Base-by-base conservation (phyloP, 1,140 invertebrate species). In the Drosophila jambulina region DNA sequence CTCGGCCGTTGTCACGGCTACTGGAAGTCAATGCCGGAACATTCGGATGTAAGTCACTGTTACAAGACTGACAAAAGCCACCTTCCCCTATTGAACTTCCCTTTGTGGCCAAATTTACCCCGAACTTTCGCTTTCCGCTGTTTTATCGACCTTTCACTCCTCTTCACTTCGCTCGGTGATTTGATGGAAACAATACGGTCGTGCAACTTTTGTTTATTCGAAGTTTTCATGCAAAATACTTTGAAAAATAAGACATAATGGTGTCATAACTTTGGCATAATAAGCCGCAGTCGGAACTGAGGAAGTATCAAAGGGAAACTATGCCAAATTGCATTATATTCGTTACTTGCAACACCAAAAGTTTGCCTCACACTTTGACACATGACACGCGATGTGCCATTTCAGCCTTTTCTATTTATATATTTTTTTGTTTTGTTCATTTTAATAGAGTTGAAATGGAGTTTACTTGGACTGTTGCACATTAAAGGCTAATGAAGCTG, bases 241-340 rank as follows among this genome's bases (percentile, higher is more conserved):
- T 40, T 40, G 54, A 27, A 51, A 78, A 75, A 61, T 60, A 58
- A 53, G 63, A 82, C 69, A 69, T 82, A 67, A 72, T 72, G 53
- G 77, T 75, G 64, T 82, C 79, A 74, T 68, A 69, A 69, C 69
- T 78, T 80, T 84, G 82, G 71, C 82, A 85, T 84, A 78, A 84
- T 65, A 64, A 51, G 48, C 61, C 45, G 38, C 65, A 32, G 49
- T 67, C 61, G 67, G 57, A 77, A 78, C 75, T 78, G 67, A 68
- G 74, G 68, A 82, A 82, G 79, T 82, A 49, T 69, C 45, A 21
- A 38, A 58, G 68, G 38, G 74, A 81, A 84, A 84, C 82, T 78
- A 78, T 84, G 82, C 65, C 82, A 81, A 74, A 84, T 68, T 85
- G 82, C 71, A 84, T 77, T 85, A 76, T 80, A 62, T 56, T 78